Conservation (phyloP, 2,797 vertebrate genomes). For the Phoebastria nigripes region DNA sequence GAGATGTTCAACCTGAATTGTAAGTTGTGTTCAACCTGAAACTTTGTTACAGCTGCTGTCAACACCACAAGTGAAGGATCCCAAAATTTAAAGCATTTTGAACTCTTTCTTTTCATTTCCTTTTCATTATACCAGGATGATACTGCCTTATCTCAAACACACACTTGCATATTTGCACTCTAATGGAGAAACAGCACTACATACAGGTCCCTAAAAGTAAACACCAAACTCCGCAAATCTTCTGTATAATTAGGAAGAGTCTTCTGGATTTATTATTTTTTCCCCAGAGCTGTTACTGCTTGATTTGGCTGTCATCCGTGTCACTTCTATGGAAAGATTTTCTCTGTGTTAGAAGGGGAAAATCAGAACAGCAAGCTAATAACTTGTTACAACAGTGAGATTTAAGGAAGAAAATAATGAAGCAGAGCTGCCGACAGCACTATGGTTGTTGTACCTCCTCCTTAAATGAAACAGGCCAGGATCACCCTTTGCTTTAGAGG, state of each 20-base stretch:
- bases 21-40: not conserved
- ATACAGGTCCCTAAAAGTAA: conserved; percentile 51
- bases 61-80: not conserved
- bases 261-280: conserved; percentile 14
- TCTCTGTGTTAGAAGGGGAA: not conserved
- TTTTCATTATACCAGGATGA: not conserved
- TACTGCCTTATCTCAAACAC: conserved; percentile 58
- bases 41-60: conserved; percentile 26
- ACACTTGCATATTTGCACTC: conserved; percentile 58
- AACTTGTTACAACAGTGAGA: not conserved
- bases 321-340: not conserved
- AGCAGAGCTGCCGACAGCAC: not conserved
- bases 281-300: conserved; percentile 19
- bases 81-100: conserved; percentile 28
- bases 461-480: not conserved
- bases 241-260: conserved; percentile 44
- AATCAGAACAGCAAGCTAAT: conserved; percentile 25
- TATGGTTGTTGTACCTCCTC: not conserved
- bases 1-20: not conserved
- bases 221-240: conserved; percentile 48
- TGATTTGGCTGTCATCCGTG: conserved; percentile 46
- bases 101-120: conserved; percentile 27
- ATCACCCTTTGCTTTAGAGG: not conserved
- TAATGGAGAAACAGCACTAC: conserved; percentile 61
- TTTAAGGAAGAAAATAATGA: conserved; percentile 4